Percentiles rank a stretch among this genome's conserved stretches.
Conservation (phyloP, 2,888 invertebrate genomes). For the Petrolisthes manimaculis region DNA sequence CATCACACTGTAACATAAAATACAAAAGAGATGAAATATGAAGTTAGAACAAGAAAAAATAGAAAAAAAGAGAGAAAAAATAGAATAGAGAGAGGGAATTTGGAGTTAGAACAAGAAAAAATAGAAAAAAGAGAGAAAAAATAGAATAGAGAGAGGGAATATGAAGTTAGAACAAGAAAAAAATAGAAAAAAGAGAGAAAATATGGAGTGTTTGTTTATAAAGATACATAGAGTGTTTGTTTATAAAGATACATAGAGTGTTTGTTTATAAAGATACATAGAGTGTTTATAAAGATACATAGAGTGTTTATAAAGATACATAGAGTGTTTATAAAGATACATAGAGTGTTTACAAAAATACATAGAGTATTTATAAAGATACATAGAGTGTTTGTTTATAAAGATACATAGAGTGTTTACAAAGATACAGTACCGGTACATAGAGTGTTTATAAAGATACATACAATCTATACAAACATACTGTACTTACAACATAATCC, state of each 20-base stretch:
- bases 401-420: no score
- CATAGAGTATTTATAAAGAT: no score
- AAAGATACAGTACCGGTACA: no score
- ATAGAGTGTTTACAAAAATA: no score
- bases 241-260: no score
- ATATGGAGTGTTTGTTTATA: background rate
- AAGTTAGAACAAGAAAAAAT: background rate
- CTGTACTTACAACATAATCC: constrained; percentile 41
- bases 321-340: no score
- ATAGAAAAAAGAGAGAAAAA: background rate
- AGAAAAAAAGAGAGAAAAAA: background rate
- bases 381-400: no score
- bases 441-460: no score
- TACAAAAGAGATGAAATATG: background rate
- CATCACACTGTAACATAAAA: constrained; percentile 74
- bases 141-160: background rate
- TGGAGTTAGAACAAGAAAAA: background rate
- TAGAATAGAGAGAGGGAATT: background rate
- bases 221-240: no score
- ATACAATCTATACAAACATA: background rate
- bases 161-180: background rate
- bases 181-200: background rate
- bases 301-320: no score
- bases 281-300: no score
- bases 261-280: no score